These are phyloP conservation scores for Pogonognathellus flavescens DNA, from an alignment of 1,140 invertebrate species.

Conservation along the genomic window DNA sequence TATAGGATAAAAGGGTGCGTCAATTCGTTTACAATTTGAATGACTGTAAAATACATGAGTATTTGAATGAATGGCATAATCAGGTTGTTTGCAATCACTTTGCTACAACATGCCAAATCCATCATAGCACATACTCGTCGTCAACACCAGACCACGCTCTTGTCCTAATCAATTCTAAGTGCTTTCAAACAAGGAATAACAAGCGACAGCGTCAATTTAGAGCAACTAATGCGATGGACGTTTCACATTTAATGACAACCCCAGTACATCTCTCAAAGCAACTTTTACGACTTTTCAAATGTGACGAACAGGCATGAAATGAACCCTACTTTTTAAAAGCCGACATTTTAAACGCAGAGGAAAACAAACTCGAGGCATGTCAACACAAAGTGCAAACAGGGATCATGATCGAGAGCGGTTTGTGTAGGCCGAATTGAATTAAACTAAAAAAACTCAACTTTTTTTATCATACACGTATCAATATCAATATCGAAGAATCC, in stretches of 20 bases:
- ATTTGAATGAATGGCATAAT: slow-evolving; percentile 38
- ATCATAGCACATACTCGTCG: slow-evolving; percentile 14
- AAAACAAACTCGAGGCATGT: neutral
- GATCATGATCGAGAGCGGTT: too few relatives aligned
- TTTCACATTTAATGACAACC: slow-evolving; percentile 31
- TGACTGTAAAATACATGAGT: slow-evolving; percentile 5
- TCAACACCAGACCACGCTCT: neutral
- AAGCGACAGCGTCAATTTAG: slow-evolving; percentile 5
- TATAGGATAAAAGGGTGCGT: too few relatives aligned
- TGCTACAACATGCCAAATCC: slow-evolving; percentile 31
- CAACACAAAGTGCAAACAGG: neutral
- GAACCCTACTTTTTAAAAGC: neutral
- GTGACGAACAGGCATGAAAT: slow-evolving; percentile 33
- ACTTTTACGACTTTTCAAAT: slow-evolving; percentile 22
- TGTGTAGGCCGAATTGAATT: slow-evolving; percentile 1
- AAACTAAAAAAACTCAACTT: neutral
- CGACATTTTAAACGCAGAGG: neutral
- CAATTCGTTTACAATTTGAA: neutral
- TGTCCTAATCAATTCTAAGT: slow-evolving; percentile 30
- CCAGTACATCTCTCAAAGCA: neutral
- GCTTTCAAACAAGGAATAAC: slow-evolving; percentile 45
- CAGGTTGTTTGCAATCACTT: slow-evolving; percentile 36
- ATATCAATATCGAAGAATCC: too few relatives aligned
- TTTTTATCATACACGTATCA: neutral
- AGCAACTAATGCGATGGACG: slow-evolving; percentile 4